phyloP scores from a whole-genome alignment of 2,888 invertebrate species.

The Clepsis dumicolana region DNA sequence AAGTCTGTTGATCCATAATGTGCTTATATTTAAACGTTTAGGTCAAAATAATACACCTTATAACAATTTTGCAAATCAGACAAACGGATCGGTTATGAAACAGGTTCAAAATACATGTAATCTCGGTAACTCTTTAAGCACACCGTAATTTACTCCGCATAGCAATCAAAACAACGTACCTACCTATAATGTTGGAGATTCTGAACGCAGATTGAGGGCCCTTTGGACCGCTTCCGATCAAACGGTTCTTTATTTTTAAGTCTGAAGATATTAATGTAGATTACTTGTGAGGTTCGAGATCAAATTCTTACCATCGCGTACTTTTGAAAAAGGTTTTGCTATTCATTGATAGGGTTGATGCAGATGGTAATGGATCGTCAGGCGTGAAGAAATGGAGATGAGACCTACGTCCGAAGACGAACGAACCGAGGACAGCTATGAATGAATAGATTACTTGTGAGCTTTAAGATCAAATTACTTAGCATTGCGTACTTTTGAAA shows the following conservation, averaged over 20 bases:
- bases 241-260: constrained; percentile 25
- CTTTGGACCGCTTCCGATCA: constrained; percentile 29
- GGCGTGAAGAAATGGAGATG: too few relatives aligned
- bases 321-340: background rate
- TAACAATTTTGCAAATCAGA: background rate
- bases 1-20: too few relatives aligned
- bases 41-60: too few relatives aligned
- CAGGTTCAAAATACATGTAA: constrained; percentile 32
- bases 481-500: too few relatives aligned
- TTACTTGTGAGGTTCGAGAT: background rate
- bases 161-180: constrained; percentile 34
- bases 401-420: too few relatives aligned
- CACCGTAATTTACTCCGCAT: constrained; percentile 37
- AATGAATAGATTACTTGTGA: too few relatives aligned
- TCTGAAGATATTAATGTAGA: constrained; percentile 31
- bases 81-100: constrained; percentile 20
- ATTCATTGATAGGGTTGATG: too few relatives aligned
- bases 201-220: constrained; percentile 22
- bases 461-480: too few relatives aligned
- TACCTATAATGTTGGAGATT: constrained; percentile 22
- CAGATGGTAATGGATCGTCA: too few relatives aligned
- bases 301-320: constrained; percentile 2
- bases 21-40: too few relatives aligned
- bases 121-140: constrained; percentile 36
- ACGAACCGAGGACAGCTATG: too few relatives aligned